These are phyloP conservation scores for Selenia dentaria DNA, from an alignment of 2,888 invertebrate genomes.

Conservation along the genomic window DNA sequence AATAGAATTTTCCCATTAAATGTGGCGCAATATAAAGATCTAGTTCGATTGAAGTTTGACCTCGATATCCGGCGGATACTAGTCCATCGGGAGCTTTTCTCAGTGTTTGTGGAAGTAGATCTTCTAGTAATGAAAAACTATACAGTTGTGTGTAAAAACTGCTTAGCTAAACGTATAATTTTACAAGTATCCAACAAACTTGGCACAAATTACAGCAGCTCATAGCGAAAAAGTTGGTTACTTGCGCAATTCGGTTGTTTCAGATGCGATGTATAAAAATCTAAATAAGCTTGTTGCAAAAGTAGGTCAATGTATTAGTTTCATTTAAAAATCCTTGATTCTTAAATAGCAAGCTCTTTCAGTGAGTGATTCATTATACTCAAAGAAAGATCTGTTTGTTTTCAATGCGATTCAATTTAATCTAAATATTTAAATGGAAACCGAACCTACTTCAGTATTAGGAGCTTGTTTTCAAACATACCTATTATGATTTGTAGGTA, in stretches of 20 bases:
- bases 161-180: too few relatives aligned
- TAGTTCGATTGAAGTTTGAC: slow-evolving; percentile 49
- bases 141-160: too few relatives aligned
- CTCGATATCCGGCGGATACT: slow-evolving; percentile 38
- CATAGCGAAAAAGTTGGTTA: too few relatives aligned
- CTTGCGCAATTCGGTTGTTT: background rate
- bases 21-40: slow-evolving; percentile 51
- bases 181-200: too few relatives aligned
- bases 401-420: slow-evolving; percentile 4
- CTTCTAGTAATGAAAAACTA: too few relatives aligned
- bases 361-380: slow-evolving; percentile 16
- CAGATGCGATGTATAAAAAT: too few relatives aligned
- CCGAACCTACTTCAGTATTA: background rate
- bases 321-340: slow-evolving; percentile 7
- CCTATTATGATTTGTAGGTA: too few relatives aligned
- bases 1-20: slow-evolving; percentile 58
- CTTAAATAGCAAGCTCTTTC: slow-evolving; percentile 2
- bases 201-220: too few relatives aligned
- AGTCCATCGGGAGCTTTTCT: slow-evolving; percentile 17
- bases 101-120: too few relatives aligned
- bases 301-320: slow-evolving; percentile 9
- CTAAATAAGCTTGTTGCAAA: too few relatives aligned
- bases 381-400: slow-evolving; percentile 9
- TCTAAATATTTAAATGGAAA: slow-evolving; percentile 1
- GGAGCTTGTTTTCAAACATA: background rate